Evolutionary conservation across 1,140 invertebrate genomes (phyloP).

Genomic region (Cydia strobilella): DNA sequence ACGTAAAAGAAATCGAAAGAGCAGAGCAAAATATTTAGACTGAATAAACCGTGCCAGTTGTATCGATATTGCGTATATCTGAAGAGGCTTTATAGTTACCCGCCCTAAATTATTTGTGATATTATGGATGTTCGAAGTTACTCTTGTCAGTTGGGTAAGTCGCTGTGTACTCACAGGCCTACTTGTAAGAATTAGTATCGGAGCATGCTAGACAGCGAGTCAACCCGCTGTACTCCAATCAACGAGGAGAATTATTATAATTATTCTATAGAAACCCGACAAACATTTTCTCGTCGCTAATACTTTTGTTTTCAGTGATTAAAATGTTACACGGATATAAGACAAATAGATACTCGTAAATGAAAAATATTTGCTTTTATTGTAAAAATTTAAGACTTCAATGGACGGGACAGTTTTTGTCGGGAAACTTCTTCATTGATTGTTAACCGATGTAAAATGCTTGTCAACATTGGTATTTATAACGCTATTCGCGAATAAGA

Average conservation of each 20-base stretch:
- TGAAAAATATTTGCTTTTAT: no score
- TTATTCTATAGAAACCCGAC: not conserved
- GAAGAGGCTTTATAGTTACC: constrained; percentile 65
- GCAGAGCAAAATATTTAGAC: constrained; percentile 4
- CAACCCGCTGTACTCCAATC: not conserved
- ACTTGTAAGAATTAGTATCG: not conserved
- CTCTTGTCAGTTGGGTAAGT: constrained; percentile 49
- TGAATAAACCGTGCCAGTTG: constrained; percentile 19
- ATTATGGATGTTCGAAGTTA: constrained; percentile 54
- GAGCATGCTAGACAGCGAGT: not conserved
- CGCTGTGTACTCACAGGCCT: constrained; percentile 29
- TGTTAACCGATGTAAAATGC: constrained; percentile 9
- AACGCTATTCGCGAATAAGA: constrained; percentile 34
- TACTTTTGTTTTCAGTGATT: constrained; percentile 1
- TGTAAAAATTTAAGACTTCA: constrained; percentile 10
- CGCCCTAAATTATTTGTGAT: constrained; percentile 76
- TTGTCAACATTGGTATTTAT: constrained; percentile 44
- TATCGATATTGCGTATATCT: constrained; percentile 39
- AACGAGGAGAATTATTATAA: not conserved
- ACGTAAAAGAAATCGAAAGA: not conserved
- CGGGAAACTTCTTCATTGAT: not conserved
- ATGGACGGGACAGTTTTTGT: not conserved
- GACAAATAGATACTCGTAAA: not conserved
- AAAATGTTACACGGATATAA: constrained; percentile 7
- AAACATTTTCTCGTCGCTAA: not conserved